phyloP scores from a whole-genome alignment of 2,113 vertebrate genomes.

The Plectropomus leopardus region DNA sequence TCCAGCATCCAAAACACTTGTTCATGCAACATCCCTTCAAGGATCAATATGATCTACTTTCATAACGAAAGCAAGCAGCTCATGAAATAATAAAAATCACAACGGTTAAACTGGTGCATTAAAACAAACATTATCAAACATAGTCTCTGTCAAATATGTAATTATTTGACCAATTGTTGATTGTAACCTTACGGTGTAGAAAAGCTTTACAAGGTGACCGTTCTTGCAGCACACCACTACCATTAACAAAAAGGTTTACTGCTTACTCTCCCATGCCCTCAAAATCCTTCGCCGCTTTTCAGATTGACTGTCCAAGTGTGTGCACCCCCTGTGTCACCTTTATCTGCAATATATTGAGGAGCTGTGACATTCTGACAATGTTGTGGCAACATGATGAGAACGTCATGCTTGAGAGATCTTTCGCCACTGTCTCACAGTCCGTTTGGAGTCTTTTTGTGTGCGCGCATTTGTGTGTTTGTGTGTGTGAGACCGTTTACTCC shows the following conservation, averaged over 20 bases:
- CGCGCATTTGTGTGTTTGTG: slow-evolving; percentile 9
- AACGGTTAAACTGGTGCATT: neutral
- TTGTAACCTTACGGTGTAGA: neutral
- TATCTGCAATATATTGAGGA: slow-evolving; percentile 49
- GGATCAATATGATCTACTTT: neutral
- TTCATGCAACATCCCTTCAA: neutral
- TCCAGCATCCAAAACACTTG: neutral
- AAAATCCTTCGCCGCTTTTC: slow-evolving; percentile 20
- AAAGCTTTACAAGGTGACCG: neutral
- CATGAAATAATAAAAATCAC: neutral
- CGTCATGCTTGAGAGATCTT: slow-evolving; percentile 69
- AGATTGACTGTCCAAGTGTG: slow-evolving; percentile 48
- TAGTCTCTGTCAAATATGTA: neutral
- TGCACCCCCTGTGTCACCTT: slow-evolving; percentile 32
- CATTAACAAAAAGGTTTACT: neutral
- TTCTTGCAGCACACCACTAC: neutral
- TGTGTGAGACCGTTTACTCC: slow-evolving; percentile 28
- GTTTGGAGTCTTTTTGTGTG: slow-evolving; percentile 26
- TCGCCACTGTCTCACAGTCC: slow-evolving; percentile 37
- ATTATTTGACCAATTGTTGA: neutral
- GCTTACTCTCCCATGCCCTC: slow-evolving; percentile 25
- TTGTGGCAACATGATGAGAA: slow-evolving; percentile 80
- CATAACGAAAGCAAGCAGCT: neutral
- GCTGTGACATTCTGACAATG: slow-evolving; percentile 72
- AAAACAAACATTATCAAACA: neutral